Conservation (phyloP, 2,113 vertebrate species). For the Apaloderma vittatum region DNA sequence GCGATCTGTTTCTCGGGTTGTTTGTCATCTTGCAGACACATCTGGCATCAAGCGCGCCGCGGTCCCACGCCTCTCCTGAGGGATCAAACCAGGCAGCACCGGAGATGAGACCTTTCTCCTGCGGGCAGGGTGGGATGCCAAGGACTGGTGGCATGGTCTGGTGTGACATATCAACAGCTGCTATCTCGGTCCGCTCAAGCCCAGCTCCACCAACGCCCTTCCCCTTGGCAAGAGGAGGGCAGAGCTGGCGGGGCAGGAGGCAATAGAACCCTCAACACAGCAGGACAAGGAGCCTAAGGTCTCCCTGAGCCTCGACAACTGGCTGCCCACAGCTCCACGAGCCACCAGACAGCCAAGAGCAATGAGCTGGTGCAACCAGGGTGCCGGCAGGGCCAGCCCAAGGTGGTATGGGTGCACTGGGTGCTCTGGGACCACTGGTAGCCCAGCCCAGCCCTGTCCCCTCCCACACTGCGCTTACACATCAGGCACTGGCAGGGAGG, state of each 20-base stretch:
- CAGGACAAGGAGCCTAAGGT: not conserved
- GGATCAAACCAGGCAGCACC: not conserved
- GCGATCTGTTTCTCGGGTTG: not conserved
- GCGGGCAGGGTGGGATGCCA: rapidly evolving
- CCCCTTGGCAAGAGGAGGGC: not conserved
- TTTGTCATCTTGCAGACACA: slow-evolving; percentile 25
- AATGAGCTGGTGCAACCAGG: not conserved
- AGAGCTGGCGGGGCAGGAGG: not conserved
- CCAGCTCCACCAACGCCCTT: not conserved
- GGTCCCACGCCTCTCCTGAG: not conserved
- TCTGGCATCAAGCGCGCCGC: rapidly evolving
- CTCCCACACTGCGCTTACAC: not conserved
- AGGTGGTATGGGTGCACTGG: rapidly evolving
- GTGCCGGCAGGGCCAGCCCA: rapidly evolving
- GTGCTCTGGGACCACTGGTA: rapidly evolving
- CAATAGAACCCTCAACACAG: rapidly evolving
- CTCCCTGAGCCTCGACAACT: not conserved
- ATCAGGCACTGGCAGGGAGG: not conserved
- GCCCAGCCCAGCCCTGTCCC: not conserved
- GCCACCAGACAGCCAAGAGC: not conserved
- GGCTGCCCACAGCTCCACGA: rapidly evolving
- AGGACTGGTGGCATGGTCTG: not conserved
- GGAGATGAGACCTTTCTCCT: not conserved
- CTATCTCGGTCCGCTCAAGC: rapidly evolving
- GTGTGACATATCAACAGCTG: not conserved